phyloP scores from a whole-genome alignment of 2,797 vertebrate genomes.

The Tokudaia tokunoshimensis region DNA sequence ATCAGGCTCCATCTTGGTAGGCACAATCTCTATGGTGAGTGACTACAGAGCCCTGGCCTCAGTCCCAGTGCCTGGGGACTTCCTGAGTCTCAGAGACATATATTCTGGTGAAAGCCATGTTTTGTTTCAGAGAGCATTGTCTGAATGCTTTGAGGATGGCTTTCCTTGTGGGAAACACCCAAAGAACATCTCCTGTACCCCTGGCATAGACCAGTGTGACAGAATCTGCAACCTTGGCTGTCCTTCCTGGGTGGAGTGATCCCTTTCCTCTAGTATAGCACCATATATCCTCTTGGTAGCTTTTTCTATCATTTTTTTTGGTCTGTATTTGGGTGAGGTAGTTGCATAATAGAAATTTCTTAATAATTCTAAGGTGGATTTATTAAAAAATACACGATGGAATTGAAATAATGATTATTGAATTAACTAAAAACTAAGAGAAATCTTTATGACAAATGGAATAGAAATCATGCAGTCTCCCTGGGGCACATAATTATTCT shows the following conservation, averaged over 20 bases:
- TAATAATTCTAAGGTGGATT: background rate
- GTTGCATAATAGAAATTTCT: background rate
- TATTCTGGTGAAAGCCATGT: background rate
- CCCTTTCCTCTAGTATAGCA: background rate
- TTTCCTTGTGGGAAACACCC: background rate
- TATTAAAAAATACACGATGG: background rate
- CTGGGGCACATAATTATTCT: background rate
- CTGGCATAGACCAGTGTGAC: background rate
- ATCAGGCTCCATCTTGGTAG: background rate
- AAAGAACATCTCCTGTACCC: background rate
- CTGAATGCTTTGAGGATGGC: background rate
- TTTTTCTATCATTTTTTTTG: background rate
- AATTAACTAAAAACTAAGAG: background rate
- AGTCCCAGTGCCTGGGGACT: background rate
- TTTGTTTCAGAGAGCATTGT: background rate
- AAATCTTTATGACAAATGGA: background rate
- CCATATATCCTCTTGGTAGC: background rate
- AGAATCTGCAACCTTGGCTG: background rate
- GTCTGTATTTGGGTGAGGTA: background rate
- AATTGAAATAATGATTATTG: background rate
- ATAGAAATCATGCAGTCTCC: background rate
- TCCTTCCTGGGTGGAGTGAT: background rate
- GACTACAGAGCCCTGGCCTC: background rate
- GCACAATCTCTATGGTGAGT: rapidly evolving
- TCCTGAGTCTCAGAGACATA: background rate